Percentiles rank a stretch among this genome's conserved stretches.
Evolutionary conservation across 2,797 vertebrate genomes (phyloP).

Genomic region (Enteromius mattozi): DNA sequence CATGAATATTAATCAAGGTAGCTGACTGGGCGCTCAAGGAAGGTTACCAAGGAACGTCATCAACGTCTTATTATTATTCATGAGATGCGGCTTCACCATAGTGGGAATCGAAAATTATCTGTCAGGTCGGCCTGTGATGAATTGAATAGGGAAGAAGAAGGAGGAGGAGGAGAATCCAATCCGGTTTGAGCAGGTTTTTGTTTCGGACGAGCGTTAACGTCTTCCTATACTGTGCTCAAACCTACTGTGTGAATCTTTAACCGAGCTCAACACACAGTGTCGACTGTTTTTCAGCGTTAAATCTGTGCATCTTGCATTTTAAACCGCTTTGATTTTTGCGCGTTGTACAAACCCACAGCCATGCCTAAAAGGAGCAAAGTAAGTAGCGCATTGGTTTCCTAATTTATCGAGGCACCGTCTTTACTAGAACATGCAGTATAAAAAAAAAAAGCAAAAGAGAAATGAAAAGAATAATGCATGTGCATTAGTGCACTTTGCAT

Average conservation of each 20-base stretch:
- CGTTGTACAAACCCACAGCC: conserved; percentile 67
- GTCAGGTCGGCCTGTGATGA: conserved; percentile 73
- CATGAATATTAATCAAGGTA: not conserved
- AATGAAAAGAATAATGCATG: conserved; percentile 9
- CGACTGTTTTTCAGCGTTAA: conserved; percentile 55
- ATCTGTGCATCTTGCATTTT: conserved; percentile 20
- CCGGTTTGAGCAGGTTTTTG: conserved; percentile 91
- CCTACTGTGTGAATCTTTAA: conserved; percentile 76
- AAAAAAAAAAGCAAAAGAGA: not conserved
- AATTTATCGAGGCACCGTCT: conserved; percentile 20
- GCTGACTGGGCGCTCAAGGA: not conserved
- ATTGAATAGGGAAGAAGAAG: conserved; percentile 75
- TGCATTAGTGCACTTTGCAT: not conserved
- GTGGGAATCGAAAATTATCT: conserved; percentile 57
- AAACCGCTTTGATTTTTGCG: not conserved
- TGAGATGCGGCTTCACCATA: not conserved
- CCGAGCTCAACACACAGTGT: conserved; percentile 68
- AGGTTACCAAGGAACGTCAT: not conserved
- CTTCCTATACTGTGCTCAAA: conserved; percentile 75
- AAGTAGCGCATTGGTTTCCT: conserved; percentile 70
- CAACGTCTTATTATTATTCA: not conserved
- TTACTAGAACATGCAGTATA: not conserved
- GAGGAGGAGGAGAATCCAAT: conserved; percentile 82
- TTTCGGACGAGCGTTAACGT: conserved; percentile 85
- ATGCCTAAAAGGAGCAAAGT: conserved; percentile 84